Conservation (phyloP, 2,888 invertebrate genomes). For the Imbricaverruca yamaguchii region DNA sequence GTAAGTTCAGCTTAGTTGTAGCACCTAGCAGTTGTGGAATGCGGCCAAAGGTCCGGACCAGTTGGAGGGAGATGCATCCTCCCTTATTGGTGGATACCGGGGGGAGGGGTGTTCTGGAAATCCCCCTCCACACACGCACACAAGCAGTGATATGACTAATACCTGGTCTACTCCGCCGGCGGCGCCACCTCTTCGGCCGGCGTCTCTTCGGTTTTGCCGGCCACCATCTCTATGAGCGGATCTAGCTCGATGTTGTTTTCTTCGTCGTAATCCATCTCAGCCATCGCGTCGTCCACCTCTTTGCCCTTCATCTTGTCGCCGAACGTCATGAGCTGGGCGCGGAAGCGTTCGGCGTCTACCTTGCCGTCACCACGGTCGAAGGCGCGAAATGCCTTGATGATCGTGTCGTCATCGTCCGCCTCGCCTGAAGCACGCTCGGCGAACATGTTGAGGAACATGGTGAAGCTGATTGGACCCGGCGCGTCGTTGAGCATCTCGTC, state of each 20-base stretch:
- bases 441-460: slow-evolving; percentile 84
- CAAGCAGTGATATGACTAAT: no score
- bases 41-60: no score
- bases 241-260: slow-evolving; percentile 81
- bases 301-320: slow-evolving; percentile 84
- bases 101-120: no score
- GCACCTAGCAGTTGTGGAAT: no score
- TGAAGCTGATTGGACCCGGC: slow-evolving; percentile 89
- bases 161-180: no score
- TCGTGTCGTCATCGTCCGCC: slow-evolving; percentile 83
- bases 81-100: no score
- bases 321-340: slow-evolving; percentile 85
- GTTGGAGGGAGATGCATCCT: no score
- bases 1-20: no score
- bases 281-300: slow-evolving; percentile 86
- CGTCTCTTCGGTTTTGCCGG: slow-evolving; percentile 67
- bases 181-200: slow-evolving; percentile 46
- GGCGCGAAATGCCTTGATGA: slow-evolving; percentile 83
- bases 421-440: slow-evolving; percentile 86
- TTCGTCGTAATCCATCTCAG: slow-evolving; percentile 86
- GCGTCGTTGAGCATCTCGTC: slow-evolving; percentile 82
- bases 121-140: no score
- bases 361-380: slow-evolving; percentile 74
- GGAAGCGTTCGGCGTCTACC: slow-evolving; percentile 71
- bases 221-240: slow-evolving; percentile 78